phyloP scores from a whole-genome alignment of 1,140 invertebrate species.

The Mercenaria mercenaria region DNA sequence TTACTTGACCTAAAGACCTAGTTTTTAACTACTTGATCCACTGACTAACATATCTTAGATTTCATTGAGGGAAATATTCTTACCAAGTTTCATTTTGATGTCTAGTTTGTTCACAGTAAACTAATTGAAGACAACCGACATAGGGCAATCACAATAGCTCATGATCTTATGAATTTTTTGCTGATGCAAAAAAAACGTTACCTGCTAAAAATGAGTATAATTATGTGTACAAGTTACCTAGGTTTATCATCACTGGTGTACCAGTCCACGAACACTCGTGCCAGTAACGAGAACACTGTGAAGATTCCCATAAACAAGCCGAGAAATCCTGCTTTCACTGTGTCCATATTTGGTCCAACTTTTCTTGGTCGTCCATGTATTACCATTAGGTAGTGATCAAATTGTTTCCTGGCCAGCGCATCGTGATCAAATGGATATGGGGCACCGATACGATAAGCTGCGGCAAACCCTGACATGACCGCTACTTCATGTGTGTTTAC shows the following conservation, averaged over 20 bases:
- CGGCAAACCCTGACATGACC: constrained; percentile 80
- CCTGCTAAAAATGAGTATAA: too few relatives aligned
- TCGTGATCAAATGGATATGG: constrained; percentile 80
- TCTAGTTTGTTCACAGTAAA: too few relatives aligned
- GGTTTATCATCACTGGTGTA: neutral
- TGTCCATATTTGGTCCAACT: constrained; percentile 67
- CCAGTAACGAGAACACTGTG: constrained; percentile 69
- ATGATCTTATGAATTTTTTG: too few relatives aligned
- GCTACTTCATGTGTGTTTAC: constrained; percentile 82
- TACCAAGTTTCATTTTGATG: too few relatives aligned
- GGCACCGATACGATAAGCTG: constrained; percentile 77
- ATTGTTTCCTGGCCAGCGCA: constrained; percentile 78
- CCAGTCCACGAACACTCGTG: constrained; percentile 37
- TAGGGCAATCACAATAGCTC: too few relatives aligned
- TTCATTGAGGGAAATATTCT: too few relatives aligned
- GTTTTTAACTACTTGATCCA: too few relatives aligned
- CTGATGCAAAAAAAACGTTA: too few relatives aligned
- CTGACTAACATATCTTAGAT: too few relatives aligned
- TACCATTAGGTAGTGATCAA: constrained; percentile 79
- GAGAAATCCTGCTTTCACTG: constrained; percentile 62
- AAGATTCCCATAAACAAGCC: constrained; percentile 73
- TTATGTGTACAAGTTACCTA: neutral
- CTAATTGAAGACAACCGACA: too few relatives aligned
- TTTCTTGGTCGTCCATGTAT: constrained; percentile 75
- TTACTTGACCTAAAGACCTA: too few relatives aligned